Base-by-base conservation (phyloP, 2,113 vertebrate species). In the Amphiprion ocellaris region DNA sequence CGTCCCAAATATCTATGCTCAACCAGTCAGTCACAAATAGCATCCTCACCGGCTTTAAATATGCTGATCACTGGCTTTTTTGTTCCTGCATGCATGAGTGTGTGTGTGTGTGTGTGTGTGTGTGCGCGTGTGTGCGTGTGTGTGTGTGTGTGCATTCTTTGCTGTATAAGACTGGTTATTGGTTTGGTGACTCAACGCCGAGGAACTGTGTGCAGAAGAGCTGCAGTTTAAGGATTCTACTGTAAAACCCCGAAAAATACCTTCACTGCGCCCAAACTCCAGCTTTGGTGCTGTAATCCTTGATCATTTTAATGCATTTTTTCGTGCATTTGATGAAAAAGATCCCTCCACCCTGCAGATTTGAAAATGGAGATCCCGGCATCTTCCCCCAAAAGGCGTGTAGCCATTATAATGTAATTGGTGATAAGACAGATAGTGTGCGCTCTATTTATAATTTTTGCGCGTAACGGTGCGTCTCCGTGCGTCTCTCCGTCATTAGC, bases 401-500 rank as follows among this genome's bases (percentile, higher is more conserved):
- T 2, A 24, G 3, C 52, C 33, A 44, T 59, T 52, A 52, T 11
- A 49, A 59, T 26, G 15, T 15, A 61, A 66, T 5, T 53, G 59
- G 62, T 49, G 19, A 62, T 64, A 37, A 19, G 33, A 53, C 66
- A 64, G 60, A 65, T 53, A 50, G 10, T 37, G 60, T 71, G 82
- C 64, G 66, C 85, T 71, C 66, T 81, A 69, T 90, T 81, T 87
- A 84, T 77, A 83, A 87, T 81, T n/a, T 58, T 19, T 85, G 81
- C 77, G 83, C 79, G 81, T 82, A 85, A 78, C 81, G 79, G 50
- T 49, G 87, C 74, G 85, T 81, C 60, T 64, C 63, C 9, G 21
- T 58, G 77, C 87, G 86, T 89, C 83, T 68, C 76, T 52, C 61
- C 65, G 55, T 76, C 73, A 60, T 72, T 46, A 74, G 24, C 89